Conservation (phyloP, 2,888 invertebrate genomes). For the Rhimphoctona megacephalus region DNA sequence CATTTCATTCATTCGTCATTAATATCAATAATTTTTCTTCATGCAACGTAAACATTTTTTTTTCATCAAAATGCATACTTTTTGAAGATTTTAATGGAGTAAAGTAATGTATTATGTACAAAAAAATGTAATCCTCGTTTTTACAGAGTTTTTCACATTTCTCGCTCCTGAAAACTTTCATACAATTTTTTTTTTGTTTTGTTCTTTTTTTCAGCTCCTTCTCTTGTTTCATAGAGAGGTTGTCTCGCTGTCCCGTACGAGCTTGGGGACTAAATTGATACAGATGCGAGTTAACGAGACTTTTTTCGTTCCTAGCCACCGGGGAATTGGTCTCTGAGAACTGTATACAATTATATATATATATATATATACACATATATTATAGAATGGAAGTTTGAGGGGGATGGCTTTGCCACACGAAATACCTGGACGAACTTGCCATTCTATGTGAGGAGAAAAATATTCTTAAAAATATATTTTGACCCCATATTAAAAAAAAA, state of each 20-base stretch:
- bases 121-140: conserved; percentile 24
- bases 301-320: conserved; percentile 78
- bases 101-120: conserved; percentile 41
- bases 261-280: conserved; percentile 82
- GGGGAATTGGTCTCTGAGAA: conserved; percentile 63
- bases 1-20: not conserved
- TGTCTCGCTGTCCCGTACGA: conserved; percentile 75
- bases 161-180: conserved; percentile 41
- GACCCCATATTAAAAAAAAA: not conserved
- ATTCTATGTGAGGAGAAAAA: not conserved
- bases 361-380: not conserved
- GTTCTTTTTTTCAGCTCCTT: conserved; percentile 11
- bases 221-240: conserved; percentile 69
- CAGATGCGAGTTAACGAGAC: conserved; percentile 84
- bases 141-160: conserved; percentile 31
- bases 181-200: conserved; percentile 49
- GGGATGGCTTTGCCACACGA: conserved; percentile 37
- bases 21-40: not conserved
- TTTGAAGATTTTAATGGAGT: conserved; percentile 29
- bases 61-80: not conserved
- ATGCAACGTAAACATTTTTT: not conserved
- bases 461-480: not conserved
- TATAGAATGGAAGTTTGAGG: conserved; percentile 32
- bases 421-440: conserved; percentile 3
- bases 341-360: conserved; percentile 17